Evolutionary conservation across 2,888 invertebrate species (phyloP), one percentile per base, ranked within the genome.

Genomic region (Orchesella flavescens): DNA sequence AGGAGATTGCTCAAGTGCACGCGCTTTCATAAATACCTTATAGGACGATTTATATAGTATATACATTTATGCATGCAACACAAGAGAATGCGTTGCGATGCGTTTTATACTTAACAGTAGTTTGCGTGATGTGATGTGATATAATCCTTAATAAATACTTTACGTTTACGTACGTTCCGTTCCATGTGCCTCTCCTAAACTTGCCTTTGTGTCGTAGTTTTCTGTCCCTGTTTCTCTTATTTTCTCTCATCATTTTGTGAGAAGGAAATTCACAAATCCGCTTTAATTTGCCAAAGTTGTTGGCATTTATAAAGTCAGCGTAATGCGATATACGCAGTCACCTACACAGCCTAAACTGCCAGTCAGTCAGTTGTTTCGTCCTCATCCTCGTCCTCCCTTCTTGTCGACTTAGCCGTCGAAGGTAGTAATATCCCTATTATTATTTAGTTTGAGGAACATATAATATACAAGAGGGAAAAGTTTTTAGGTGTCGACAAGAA

Each of bases 261-360:
- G 77, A 34, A 34, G 34, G 71, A 72, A 73, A 66, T 80, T 80
- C 59, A 65, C 80, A 80, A 79, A 80, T 80, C 80, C 80, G 65
- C 80, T 80, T 80, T 80, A 80, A 80, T 80, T 80, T 80, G 80
- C 80, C 80, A 80, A 80, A 80, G 69, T 69, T 69, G 77, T 55
- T 66, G 66, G 44, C 46, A 19, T 66, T 61, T 61, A 44, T 46
- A 66, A 23, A 66, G 44, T 66, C 24, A 13, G 23, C 24, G 24
- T 61, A 61, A 61, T 61, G 61, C 17, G 61, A 61, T 24, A 13
- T 49, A n/a, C 49, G 10, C 49, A 49, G 5, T 49, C 49, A 49
- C 49, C n/a, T 12, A 49, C 49, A n/a, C n/a, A n/a, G n/a, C n/a
- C n/a, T n/a, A n/a, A n/a, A n/a, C n/a, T n/a, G n/a, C n/a, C n/a